Evolutionary conservation across 1,140 invertebrate species (phyloP).

Genomic region (Drosophila elegans): DNA sequence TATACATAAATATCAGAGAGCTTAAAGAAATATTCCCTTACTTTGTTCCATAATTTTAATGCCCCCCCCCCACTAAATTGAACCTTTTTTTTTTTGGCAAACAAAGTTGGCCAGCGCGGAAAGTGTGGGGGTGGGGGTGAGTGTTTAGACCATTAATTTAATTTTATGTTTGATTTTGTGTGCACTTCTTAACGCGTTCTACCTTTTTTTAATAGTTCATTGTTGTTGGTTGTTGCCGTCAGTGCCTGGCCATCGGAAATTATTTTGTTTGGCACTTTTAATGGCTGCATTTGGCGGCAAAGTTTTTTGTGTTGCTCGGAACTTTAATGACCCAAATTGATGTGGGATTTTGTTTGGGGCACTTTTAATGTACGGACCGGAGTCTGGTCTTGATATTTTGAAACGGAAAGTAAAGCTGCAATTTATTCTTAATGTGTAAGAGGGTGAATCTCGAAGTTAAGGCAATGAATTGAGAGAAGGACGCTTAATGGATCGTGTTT

Average conservation of each 20-base stretch:
- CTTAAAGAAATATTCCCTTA: conserved; percentile 42
- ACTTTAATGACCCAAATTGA: conserved; percentile 81
- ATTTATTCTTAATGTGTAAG: conserved; percentile 22
- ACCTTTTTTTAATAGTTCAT: conserved; percentile 71
- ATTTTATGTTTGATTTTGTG: conserved; percentile 81
- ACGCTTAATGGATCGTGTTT: conserved; percentile 28
- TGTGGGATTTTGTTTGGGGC: conserved; percentile 57
- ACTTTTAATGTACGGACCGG: conserved; percentile 28
- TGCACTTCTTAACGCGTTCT: conserved; percentile 26
- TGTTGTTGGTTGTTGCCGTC: conserved; percentile 56
- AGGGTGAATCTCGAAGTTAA: conserved; percentile 40
- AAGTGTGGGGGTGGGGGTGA: conserved; percentile 13
- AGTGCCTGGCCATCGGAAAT: conserved; percentile 32
- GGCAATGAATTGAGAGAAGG: conserved; percentile 46
- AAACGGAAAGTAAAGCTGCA: conserved; percentile 18
- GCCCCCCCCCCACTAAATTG: conserved; percentile 51
- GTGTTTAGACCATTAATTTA: conserved; percentile 75
- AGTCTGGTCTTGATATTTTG: conserved; percentile 24
- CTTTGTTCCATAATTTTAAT: conserved; percentile 80
- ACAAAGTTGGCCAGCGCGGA: conserved; percentile 12
- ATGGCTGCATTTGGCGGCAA: conserved; percentile 75
- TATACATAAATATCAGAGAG: conserved; percentile 44
- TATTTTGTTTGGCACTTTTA: conserved; percentile 73
- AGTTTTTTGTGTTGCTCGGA: conserved; percentile 56
- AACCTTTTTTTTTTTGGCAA: conserved; percentile 54